phyloP scores from a whole-genome alignment of 2,113 vertebrate genomes.

The Sebastes schlegelii region DNA sequence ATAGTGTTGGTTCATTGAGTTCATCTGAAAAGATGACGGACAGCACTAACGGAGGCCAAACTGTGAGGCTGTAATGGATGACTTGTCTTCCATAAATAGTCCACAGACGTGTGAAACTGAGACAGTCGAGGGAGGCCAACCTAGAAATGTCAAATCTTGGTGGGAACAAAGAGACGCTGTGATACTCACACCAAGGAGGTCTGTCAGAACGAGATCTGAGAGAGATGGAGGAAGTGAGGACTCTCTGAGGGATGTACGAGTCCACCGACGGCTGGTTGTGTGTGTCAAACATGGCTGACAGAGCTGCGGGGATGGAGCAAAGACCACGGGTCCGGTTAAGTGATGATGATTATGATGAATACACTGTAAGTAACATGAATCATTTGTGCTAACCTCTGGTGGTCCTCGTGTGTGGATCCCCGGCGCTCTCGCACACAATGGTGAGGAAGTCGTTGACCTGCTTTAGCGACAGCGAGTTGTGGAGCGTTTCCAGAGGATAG shows the following conservation, averaged over 20 bases:
- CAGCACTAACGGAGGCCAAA: not conserved
- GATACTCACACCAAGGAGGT: conserved; percentile 96
- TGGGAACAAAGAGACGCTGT: not conserved
- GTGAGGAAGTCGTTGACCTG: conserved; percentile 95
- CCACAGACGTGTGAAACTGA: conserved; percentile 20
- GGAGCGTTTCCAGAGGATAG: conserved; percentile 97
- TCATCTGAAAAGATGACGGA: conserved; percentile 8
- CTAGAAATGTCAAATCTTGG: conserved; percentile 29
- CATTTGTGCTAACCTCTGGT: conserved; percentile 85
- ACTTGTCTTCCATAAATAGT: conserved; percentile 41
- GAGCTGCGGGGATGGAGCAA: conserved; percentile 66
- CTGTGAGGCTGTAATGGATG: not conserved
- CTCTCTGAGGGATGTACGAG: conserved; percentile 89
- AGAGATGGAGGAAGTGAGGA: conserved; percentile 88
- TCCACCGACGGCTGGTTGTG: conserved; percentile 89
- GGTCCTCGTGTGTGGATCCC: conserved; percentile 85
- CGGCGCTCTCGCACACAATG: conserved; percentile 88
- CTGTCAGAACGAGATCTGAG: conserved; percentile 90
- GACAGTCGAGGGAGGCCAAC: conserved; percentile 7
- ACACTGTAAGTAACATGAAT: not conserved
- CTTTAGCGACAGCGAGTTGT: conserved; percentile 97
- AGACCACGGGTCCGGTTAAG: not conserved
- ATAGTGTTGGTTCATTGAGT: conserved; percentile 1
- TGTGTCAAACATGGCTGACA: conserved; percentile 89
- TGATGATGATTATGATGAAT: accelerated